A percentile compares a stretch with the other conserved stretches of the same genome.
These are phyloP conservation scores for Mus spretus DNA, from an alignment of 2,797 vertebrate species.

Conservation along the genomic window DNA sequence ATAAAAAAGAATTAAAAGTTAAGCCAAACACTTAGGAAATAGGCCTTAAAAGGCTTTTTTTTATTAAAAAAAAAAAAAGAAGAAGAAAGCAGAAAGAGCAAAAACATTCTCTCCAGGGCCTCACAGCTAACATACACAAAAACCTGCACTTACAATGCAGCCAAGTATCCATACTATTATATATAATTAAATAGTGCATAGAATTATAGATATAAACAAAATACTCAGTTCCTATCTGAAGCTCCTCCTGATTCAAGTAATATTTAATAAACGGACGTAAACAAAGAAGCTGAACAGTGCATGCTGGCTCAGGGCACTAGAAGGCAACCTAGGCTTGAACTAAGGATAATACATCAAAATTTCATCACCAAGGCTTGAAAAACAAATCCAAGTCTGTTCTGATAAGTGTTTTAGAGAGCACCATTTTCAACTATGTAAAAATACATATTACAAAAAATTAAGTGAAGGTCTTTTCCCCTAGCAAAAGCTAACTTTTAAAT, in stretches of 20 bases:
- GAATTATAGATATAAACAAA: conserved; percentile 52
- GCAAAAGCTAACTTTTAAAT: conserved; percentile 53
- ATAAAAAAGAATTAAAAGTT: conserved; percentile 67
- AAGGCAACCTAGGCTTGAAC: conserved; percentile 52
- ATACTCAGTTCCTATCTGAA: conserved; percentile 54
- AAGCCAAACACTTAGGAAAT: conserved; percentile 62
- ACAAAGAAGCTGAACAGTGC: conserved; percentile 55
- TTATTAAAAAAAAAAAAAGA: not conserved
- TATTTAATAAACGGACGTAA: conserved; percentile 71
- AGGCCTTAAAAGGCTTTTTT: conserved; percentile 54
- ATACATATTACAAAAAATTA: conserved; percentile 53
- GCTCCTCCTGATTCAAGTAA: conserved; percentile 55
- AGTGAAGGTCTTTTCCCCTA: conserved; percentile 51
- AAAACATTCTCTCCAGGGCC: conserved; percentile 25
- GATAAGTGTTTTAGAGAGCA: conserved; percentile 19
- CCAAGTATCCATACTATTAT: not conserved
- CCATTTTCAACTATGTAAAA: conserved; percentile 59
- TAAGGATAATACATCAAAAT: conserved; percentile 51
- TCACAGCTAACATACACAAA: conserved; percentile 26
- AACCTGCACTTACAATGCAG: conserved; percentile 27
- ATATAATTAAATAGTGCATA: conserved; percentile 37
- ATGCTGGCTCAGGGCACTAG: conserved; percentile 37
- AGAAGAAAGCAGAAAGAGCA: conserved; percentile 36
- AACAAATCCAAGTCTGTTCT: conserved; percentile 65
- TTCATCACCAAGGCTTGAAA: conserved; percentile 56